Evolutionary conservation across 2,113 vertebrate genomes (phyloP).

Genomic region (Thalassarche chlororhynchos): DNA sequence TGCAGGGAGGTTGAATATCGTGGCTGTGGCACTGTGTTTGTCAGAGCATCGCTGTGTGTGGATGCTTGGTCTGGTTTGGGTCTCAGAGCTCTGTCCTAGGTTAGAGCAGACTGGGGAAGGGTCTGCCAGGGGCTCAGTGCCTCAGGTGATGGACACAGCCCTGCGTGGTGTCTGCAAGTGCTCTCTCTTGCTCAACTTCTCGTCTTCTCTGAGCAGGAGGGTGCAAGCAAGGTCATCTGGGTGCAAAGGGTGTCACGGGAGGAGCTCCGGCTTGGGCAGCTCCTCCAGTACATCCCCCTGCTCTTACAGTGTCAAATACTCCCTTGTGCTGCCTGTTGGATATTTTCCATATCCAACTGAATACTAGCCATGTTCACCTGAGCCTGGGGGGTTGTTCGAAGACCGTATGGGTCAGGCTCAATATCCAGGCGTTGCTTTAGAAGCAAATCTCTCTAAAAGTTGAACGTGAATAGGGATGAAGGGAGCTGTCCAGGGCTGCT

Average conservation of each 20-base stretch:
- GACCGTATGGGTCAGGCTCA: background rate
- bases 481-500: background rate
- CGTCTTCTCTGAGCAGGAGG: background rate
- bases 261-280: background rate
- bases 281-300: background rate
- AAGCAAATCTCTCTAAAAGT: background rate
- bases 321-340: background rate
- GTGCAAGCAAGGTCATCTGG: accelerated
- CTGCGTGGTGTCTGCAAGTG: background rate
- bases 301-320: background rate
- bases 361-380: accelerated
- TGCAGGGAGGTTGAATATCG: background rate
- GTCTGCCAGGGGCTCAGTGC: background rate
- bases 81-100: background rate
- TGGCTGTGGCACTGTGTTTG: background rate
- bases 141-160: background rate
- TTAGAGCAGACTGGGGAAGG: background rate
- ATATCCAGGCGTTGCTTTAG: background rate
- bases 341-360: background rate
- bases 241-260: background rate
- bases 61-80: background rate
- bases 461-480: background rate
- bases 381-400: background rate
- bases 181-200: background rate
- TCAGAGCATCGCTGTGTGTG: background rate